phyloP scores from a whole-genome alignment of 1,140 invertebrate genomes.

The Phenacoccus solenopsis region DNA sequence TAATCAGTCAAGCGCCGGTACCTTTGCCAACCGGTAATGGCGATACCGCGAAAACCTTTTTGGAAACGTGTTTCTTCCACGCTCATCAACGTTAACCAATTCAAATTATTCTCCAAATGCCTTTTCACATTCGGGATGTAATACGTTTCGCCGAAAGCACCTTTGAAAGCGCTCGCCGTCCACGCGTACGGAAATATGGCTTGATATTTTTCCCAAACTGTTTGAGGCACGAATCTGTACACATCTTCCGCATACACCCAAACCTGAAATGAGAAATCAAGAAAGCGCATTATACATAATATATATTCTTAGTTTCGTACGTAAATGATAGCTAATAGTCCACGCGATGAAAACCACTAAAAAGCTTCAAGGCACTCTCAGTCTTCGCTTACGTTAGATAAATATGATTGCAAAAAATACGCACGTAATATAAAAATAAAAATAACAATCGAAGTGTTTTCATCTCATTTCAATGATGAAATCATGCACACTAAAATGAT shows the following conservation, averaged over 20 bases:
- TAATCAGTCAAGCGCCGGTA: conserved; percentile 18
- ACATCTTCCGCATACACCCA: conserved; percentile 45
- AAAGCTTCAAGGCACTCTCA: neutral
- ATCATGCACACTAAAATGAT: too few relatives aligned
- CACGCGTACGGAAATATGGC: conserved; percentile 76
- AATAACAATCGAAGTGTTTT: too few relatives aligned
- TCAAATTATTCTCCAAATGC: conserved; percentile 56
- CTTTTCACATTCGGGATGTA: conserved; percentile 48
- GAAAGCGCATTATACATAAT: too few relatives aligned
- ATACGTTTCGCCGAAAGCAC: conserved; percentile 65
- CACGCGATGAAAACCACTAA: neutral
- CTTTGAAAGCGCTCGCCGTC: conserved; percentile 87
- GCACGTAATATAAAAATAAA: too few relatives aligned
- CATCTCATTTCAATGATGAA: too few relatives aligned
- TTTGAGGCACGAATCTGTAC: conserved; percentile 39
- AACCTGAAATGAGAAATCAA: too few relatives aligned
- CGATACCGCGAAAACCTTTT: conserved; percentile 45
- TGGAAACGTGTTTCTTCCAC: conserved; percentile 42
- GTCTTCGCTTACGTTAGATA: neutral
- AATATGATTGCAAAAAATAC: too few relatives aligned
- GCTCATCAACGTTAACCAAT: conserved; percentile 54
- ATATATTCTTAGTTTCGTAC: too few relatives aligned
- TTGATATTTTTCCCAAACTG: conserved; percentile 63
- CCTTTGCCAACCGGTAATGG: conserved; percentile 58
- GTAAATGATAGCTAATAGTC: too few relatives aligned